These are phyloP conservation scores for Apteryx owenii DNA, from an alignment of 2,113 vertebrate genomes.

Conservation along the genomic window DNA sequence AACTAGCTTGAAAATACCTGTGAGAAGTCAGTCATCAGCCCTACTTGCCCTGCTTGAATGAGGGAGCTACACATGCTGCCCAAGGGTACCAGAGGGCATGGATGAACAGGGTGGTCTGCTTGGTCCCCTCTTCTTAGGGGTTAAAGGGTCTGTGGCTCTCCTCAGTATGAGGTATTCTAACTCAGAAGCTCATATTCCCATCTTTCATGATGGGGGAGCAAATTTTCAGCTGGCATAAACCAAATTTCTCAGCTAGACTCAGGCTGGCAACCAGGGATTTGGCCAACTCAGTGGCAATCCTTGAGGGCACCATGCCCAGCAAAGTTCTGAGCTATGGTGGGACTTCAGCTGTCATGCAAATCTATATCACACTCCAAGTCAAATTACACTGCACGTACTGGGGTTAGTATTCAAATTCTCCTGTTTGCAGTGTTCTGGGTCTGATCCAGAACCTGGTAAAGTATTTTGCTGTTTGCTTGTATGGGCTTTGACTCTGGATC, in stretches of 20 bases:
- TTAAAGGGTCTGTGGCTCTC: not conserved
- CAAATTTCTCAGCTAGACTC: not conserved
- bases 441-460: not conserved
- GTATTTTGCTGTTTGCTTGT: not conserved
- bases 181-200: not conserved
- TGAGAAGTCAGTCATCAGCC: not conserved
- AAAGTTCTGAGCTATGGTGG: not conserved
- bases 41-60: fast-evolving
- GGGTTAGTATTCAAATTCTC: not conserved
- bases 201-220: not conserved
- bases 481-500: not conserved
- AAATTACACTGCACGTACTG: not conserved
- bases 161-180: not conserved
- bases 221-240: not conserved
- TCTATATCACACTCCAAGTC: not conserved
- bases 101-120: not conserved
- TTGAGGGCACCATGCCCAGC: not conserved
- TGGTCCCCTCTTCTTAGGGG: not conserved
- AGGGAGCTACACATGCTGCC: not conserved
- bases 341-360: not conserved
- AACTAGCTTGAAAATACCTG: not conserved
- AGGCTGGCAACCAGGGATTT: not conserved
- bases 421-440: not conserved
- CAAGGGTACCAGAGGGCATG: not conserved
- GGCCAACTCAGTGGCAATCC: not conserved